Base-by-base conservation (phyloP, 2,888 invertebrate species). In the Lithophane leautieri region DNA sequence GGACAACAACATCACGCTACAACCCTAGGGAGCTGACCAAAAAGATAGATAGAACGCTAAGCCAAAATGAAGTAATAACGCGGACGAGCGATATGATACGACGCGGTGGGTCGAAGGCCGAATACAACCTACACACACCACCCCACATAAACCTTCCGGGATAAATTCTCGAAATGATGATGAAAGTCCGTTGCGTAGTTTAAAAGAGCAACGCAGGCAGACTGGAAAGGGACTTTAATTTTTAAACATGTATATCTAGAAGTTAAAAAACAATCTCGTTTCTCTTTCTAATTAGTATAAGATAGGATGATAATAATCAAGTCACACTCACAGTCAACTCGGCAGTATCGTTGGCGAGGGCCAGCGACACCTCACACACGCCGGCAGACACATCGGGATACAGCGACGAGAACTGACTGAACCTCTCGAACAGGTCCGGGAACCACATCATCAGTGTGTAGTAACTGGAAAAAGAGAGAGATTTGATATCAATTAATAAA, bases 401-500 rank as follows among this genome's bases (percentile, higher is more conserved):
- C 63, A 94, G 84, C 9, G 92, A 90, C 22, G 96, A 92, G 90
- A 95, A 97, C 92, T 97, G 95, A 71, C 97, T 97, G 93, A 97
- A 97, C 81, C 97, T 91, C 93, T 97, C 97, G 91, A 98, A 98
- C 78, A 98, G 94, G 88, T 97, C 97, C 63, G 97, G 97, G 92
- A 98, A 97, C 98, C 98, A 98, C 97, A 98, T 97, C 94, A 97
- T 97, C 82, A 97, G 90, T 0, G 97, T 97, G 91, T 97, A 97
- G 91, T 97, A 97, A 86, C 97, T 97, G 75, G 4, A 78, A 81
- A 0, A 62, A 61, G 12, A 56, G 1, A 47, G 3, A 19, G 8
- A 16, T 28, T 28, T 1, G 52, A 50, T 50, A 50, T 4, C 19
- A 22, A 50, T 50, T 8, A 19, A 19, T 50, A 50, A 19, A 50